Evolutionary conservation across 2,888 invertebrate species (phyloP).

Genomic region (Rhagophthalmus giganteus): DNA sequence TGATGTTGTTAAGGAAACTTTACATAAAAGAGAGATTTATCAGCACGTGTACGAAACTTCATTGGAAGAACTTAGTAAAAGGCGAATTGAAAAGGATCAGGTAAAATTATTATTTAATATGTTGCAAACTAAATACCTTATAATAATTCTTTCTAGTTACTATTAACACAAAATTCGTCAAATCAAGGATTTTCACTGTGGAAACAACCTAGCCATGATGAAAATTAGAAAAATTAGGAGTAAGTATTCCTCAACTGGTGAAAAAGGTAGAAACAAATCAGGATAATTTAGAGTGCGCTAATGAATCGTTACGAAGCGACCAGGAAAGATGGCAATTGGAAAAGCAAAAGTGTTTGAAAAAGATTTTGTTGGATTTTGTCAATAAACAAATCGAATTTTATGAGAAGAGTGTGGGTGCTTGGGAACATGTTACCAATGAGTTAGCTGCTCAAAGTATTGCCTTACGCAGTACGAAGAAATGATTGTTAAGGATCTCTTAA

Average conservation of each 20-base stretch:
- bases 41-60: constrained; percentile 67
- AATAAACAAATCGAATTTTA: constrained; percentile 68
- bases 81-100: constrained; percentile 65
- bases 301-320: constrained; percentile 69
- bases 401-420: constrained; percentile 62
- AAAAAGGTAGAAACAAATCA: constrained; percentile 60
- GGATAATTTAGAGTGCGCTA: constrained; percentile 69
- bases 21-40: constrained; percentile 64
- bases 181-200: constrained; percentile 58
- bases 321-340: constrained; percentile 68
- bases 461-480: constrained; percentile 22
- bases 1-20: constrained; percentile 68
- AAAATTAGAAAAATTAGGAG: constrained; percentile 58
- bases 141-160: constrained; percentile 14
- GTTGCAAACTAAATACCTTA: constrained; percentile 1
- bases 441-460: constrained; percentile 30
- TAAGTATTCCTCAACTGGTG: constrained; percentile 57
- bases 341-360: constrained; percentile 66
- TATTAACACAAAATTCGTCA: constrained; percentile 30
- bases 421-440: constrained; percentile 56
- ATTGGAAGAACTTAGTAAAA: constrained; percentile 64
- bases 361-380: constrained; percentile 64
- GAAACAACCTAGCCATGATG: constrained; percentile 63
- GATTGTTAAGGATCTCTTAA: constrained; percentile 28
- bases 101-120: constrained; percentile 46